A percentile compares a stretch with the other conserved stretches of the same genome.
Evolutionary conservation across 1,140 invertebrate genomes (phyloP).

Genomic region (Thaumatotibia leucotreta): DNA sequence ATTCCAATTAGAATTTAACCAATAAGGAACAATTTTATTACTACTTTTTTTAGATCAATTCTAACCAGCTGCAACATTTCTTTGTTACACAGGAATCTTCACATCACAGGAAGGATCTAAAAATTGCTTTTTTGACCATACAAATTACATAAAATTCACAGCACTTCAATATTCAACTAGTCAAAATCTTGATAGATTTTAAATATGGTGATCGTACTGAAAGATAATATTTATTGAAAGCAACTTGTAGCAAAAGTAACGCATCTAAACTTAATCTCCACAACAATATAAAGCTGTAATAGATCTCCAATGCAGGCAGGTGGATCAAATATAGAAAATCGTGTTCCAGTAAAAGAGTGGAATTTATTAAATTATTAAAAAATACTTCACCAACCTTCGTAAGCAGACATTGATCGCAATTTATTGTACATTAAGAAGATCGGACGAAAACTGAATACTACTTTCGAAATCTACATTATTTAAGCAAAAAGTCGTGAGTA

Average conservation of each 20-base stretch:
- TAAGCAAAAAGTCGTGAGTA: not conserved
- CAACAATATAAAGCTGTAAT: not conserved
- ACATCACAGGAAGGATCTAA: too few species aligned
- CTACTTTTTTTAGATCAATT: too few species aligned
- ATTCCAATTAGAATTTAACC: too few species aligned
- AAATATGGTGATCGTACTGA: too few species aligned
- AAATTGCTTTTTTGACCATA: too few species aligned
- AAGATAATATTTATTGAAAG: not conserved
- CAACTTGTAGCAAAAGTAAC: not conserved
- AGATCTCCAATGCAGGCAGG: not conserved
- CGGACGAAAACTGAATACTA: constrained; percentile 46
- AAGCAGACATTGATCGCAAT: constrained; percentile 54
- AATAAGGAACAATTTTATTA: too few species aligned
- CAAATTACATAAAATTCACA: too few species aligned
- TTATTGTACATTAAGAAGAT: constrained; percentile 46
- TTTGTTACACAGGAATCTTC: too few species aligned
- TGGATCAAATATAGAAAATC: not conserved
- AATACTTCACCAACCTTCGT: constrained; percentile 22
- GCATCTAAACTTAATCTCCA: not conserved
- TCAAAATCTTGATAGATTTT: too few species aligned
- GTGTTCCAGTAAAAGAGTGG: not conserved
- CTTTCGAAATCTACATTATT: constrained; percentile 29
- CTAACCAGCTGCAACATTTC: too few species aligned
- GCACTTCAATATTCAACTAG: too few species aligned
- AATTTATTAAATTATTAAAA: constrained; percentile 27